Percentiles rank a stretch among this genome's conserved stretches.
These are phyloP conservation scores for Lepidurus apus DNA, from an alignment of 1,140 invertebrate species.

Conservation along the genomic window DNA sequence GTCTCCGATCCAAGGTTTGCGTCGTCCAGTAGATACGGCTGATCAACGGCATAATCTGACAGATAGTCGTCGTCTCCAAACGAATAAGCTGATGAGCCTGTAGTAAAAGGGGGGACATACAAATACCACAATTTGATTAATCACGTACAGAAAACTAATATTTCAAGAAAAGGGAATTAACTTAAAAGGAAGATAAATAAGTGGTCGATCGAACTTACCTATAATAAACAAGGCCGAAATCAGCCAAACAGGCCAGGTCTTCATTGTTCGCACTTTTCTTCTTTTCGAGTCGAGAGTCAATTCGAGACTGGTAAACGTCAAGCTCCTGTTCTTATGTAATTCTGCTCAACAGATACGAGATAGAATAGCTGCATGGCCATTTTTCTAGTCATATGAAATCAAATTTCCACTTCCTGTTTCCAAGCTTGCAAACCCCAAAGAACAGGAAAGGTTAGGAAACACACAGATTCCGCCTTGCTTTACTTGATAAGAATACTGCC, in stretches of 20 bases:
- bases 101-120: no score
- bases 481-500: neutral
- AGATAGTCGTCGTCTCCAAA: neutral
- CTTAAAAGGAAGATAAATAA: neutral
- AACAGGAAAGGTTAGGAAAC: conserved; percentile 7
- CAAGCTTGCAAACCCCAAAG: neutral
- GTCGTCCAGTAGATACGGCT: neutral
- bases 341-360: no score
- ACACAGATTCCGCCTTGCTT: neutral
- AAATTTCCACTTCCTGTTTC: neutral
- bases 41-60: neutral
- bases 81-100: neutral
- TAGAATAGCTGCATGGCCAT: no score
- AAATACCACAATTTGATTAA: no score
- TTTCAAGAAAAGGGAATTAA: no score
- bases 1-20: neutral
- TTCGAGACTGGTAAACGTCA: neutral
- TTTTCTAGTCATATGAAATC: neutral
- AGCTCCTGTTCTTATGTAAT: no score
- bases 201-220: neutral
- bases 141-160: no score
- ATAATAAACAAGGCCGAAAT: neutral
- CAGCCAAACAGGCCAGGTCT: neutral
- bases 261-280: neutral
- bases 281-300: neutral